Base-by-base conservation (phyloP, 2,113 vertebrate species). In the Regulus satrapa region DNA sequence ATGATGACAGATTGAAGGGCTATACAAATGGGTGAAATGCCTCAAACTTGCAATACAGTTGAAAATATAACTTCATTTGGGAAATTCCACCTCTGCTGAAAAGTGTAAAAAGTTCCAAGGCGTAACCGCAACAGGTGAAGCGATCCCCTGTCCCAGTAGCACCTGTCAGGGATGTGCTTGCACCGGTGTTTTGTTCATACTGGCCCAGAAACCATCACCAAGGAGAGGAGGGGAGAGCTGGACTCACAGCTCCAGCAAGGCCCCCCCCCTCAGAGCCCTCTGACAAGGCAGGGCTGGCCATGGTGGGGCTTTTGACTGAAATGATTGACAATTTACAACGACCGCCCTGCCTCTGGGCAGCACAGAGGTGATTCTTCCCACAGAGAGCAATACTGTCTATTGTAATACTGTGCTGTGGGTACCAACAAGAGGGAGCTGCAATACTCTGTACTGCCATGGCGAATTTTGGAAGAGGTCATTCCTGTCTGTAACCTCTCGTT, bases 1-100 rank as follows among this genome's bases (percentile, higher is more conserved):
- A 83, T 52, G 88, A 94, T 68, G 88, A 95, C 90, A 89, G 88
- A 95, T 87, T 83, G 86, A 71, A 93, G 62, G 68, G 71, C 85
- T 48, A 79, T 29, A 55, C 76, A 76, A 97, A 95, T 91, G 75
- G 45, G 20, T 89, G 88, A 92, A 95, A 89, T 68, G 82, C 68
- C 48, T 79, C 66, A 69, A 28, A 93, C 59, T 89, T 94, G 67
- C 77, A 81, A 67, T 52, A 56, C 67, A 59, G 31, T 62, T 91
- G 38, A 97, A 80, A 95, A 95, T 78, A 59, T 10, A 59, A 77
- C 88, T 92, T 93, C 48, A 78, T 87, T 91, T 85, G 83, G 94
- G 85, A 95, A 92, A 84, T 91, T 81, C 90, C 75, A 92, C 78
- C 46, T 84, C 78, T 83, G 52, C 64, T 80, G 59, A 55, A 59